Evolutionary conservation across 30 jellyfish, hydroid and myxozoan species (phyloP), one percentile per base, ranked within the genome.

Genomic region (Turritopsis rubra): DNA sequence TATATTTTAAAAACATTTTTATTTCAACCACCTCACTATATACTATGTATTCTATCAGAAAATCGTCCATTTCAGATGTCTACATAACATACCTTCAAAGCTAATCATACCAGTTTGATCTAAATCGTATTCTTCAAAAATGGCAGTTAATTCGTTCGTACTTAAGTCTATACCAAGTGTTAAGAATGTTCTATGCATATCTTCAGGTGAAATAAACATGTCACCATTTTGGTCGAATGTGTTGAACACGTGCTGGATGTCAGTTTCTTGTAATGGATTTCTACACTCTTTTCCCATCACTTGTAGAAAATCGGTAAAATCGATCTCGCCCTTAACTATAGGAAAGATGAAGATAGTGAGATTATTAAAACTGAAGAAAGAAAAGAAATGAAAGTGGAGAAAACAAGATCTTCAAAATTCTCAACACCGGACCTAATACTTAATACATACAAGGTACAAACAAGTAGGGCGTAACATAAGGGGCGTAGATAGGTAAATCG

Each of bases 191-290:
- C 52, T 73, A 74, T 74, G 82, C 82, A 74, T 74, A 24, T 74
- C 82, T 16, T 26, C 65, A 9, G 82, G 82, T 74, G 82, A 74
- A 23, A 74, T 74, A 74, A 74, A 74, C 52, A 41, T 24, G n/a
- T 74, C 82, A 30, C 41, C 60, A 74, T 74, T 29, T 29, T 24
- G 65, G n/a, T 74, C 82, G 65, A 74, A 74, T 24, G 65, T 29
- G 13, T 74, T 74, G 71, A 74, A 74, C 82, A 74, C 82, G 24
- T 24, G 60, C 23, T 74, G 20, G 26, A 74, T 24, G 16, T 74
- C 82, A 26, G 65, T n/a, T 29, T 74, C 82, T 24, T 74, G n/a
- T 71, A 74, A 41, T 74, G 82, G 82, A n/a, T 74, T 52, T 29
- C 41, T 18, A 22, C 0, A n/a, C 24, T 21, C 60, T 1, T 29